These are phyloP conservation scores for Brachionus manjavacas DNA, from an alignment of 1,140 invertebrate genomes.

Conservation along the genomic window DNA sequence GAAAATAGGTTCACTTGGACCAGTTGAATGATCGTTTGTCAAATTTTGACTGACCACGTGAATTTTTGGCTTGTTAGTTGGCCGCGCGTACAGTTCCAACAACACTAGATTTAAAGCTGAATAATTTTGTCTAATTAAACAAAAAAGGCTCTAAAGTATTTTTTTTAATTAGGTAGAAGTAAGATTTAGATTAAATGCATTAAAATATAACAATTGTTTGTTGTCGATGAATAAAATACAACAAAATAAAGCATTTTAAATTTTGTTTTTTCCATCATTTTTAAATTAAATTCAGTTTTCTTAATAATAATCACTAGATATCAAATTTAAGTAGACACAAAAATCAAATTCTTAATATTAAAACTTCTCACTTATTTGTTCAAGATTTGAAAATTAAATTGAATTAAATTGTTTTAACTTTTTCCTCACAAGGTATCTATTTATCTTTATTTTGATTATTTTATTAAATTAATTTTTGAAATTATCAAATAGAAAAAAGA, in stretches of 20 bases:
- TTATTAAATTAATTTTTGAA: neutral
- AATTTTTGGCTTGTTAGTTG: too few species aligned
- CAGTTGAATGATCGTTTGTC: too few species aligned
- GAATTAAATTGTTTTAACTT: neutral
- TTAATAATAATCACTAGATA: neutral
- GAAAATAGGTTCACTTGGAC: too few species aligned
- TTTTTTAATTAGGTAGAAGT: too few species aligned
- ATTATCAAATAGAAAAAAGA: neutral
- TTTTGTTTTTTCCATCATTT: neutral
- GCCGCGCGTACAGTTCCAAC: too few species aligned
- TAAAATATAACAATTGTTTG: too few species aligned
- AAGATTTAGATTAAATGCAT: too few species aligned
- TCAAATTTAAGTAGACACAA: neutral
- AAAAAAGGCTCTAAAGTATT: too few species aligned
- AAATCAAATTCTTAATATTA: neutral
- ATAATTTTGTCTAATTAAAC: too few species aligned
- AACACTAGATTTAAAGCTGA: too few species aligned
- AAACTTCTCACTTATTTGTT: neutral
- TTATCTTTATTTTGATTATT: neutral
- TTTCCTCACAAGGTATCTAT: neutral
- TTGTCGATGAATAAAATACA: too few species aligned
- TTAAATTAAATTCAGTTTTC: neutral
- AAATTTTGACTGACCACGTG: too few species aligned
- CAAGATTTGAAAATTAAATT: neutral
- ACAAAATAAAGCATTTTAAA: neutral